Evolutionary conservation across 2,888 invertebrate genomes (phyloP).

Genomic region (Diploptera punctata): DNA sequence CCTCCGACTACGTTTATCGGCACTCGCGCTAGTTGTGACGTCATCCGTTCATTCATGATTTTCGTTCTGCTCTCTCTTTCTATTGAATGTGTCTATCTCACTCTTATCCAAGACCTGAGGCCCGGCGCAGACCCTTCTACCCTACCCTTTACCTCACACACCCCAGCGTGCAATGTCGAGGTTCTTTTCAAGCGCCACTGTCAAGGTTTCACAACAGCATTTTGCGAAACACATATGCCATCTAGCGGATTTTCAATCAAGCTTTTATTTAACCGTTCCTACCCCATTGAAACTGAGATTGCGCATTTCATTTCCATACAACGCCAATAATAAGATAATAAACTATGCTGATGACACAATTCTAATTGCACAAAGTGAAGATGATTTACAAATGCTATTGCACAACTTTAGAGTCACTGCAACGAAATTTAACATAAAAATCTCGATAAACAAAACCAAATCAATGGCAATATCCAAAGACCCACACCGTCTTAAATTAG

Average conservation of each 20-base stretch:
- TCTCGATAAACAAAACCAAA: too few species aligned
- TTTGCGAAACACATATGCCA: slow-evolving; percentile 1
- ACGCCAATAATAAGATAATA: too few species aligned
- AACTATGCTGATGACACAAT: too few species aligned
- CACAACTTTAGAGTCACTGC: too few species aligned
- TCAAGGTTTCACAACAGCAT: slow-evolving; percentile 3
- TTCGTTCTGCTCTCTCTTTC: neutral
- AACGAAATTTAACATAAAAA: too few species aligned
- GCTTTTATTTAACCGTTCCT: neutral
- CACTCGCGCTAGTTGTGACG: neutral
- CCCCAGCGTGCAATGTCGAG: slow-evolving; percentile 5
- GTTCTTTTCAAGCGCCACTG: slow-evolving; percentile 1
- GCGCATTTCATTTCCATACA: too few species aligned
- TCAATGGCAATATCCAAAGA: too few species aligned
- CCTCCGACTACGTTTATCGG: neutral
- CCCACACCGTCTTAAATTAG: too few species aligned
- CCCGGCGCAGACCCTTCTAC: slow-evolving; percentile 11
- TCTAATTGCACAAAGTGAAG: too few species aligned
- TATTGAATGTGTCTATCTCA: neutral
- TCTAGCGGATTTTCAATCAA: slow-evolving; percentile 15
- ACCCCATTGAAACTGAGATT: too few species aligned
- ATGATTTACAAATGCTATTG: too few species aligned
- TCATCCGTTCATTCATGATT: slow-evolving; percentile 20
- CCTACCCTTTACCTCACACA: neutral
- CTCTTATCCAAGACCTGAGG: neutral